These are phyloP conservation scores for Clistopyga incitator DNA, from an alignment of 2,888 invertebrate species.

Conservation along the genomic window DNA sequence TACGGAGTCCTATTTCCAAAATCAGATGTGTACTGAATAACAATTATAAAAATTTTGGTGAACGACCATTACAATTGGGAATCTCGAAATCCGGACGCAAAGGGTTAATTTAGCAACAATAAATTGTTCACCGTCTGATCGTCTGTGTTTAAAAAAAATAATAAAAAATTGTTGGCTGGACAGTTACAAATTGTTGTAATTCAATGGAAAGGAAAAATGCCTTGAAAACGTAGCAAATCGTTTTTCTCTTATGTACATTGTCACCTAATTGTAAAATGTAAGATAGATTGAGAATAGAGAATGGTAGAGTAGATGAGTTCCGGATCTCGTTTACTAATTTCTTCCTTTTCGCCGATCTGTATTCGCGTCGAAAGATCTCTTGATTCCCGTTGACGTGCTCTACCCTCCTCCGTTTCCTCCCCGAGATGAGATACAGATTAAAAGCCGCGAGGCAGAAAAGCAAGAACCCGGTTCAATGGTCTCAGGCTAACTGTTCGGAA, in stretches of 20 bases:
- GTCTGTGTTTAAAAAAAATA: too few relatives aligned
- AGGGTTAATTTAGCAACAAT: too few relatives aligned
- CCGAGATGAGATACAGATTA: slow-evolving; percentile 58
- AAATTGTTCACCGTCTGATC: too few relatives aligned
- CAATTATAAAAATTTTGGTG: too few relatives aligned
- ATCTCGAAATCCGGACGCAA: too few relatives aligned
- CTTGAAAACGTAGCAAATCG: too few relatives aligned
- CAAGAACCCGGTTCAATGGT: background rate
- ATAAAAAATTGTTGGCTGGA: too few relatives aligned
- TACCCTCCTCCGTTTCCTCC: background rate
- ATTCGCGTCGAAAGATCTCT: slow-evolving; percentile 17
- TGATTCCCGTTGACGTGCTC: slow-evolving; percentile 41
- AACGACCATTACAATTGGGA: too few relatives aligned
- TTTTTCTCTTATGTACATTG: background rate
- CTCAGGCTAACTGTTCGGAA: slow-evolving; percentile 33
- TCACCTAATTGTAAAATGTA: background rate
- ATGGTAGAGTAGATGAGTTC: background rate
- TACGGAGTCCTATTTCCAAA: too few relatives aligned
- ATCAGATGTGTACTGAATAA: too few relatives aligned
- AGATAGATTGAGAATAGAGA: background rate
- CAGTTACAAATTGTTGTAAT: too few relatives aligned
- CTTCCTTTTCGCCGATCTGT: background rate
- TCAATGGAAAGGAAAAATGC: too few relatives aligned
- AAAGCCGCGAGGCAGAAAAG: slow-evolving; percentile 15
- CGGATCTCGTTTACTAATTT: background rate